Evolutionary conservation across 2,888 invertebrate species (phyloP), one percentile per base, ranked within the genome.

Genomic region (Diaprepes abbreviatus): DNA sequence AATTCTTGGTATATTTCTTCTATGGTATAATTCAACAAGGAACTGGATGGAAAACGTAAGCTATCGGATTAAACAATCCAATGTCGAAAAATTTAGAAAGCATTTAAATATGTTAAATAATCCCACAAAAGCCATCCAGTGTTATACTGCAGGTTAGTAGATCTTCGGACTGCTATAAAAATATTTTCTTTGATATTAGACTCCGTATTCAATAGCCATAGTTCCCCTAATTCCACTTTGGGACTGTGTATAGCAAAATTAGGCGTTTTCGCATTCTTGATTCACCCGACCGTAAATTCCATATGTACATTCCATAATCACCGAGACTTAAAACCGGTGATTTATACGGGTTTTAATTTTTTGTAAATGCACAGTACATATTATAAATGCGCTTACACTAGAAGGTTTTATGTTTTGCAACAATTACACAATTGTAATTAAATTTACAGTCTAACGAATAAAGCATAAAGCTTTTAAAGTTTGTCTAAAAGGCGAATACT

Each of bases 251-350:
- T n/a, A 43, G 64, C 59, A 40, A 40, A 63, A 58, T 69, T 69
- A 64, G 58, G 45, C 40, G 58, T 80, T 80, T 77, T 78, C 77
- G 79, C 80, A 81, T 82, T 83, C 82, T 81, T 82, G 81, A 82
- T 78, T 79, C 80, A 78, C 76, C 81, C 80, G 80, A 79, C 79
- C 78, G 81, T 77, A 81, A 82, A 81, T 80, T 80, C 80, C 82
- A 80, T 80, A 82, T 83, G 80, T 79, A 81, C 81, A 81, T 83
- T 82, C 79, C 81, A 81, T 82, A 81, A 82, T 81, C 78, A 74
- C 74, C 72, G 76, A 77, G 78, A 79, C 78, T 80, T 79, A 78
- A 77, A 72, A 77, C 77, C 75, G 75, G 74, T 78, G 76, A 80
- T 80, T 79, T 80, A 80, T 79, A 79, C 78, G 78, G 78, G 78